These are phyloP conservation scores for Polymixis lichenea DNA, from an alignment of 2,888 invertebrate species.

Conservation along the genomic window DNA sequence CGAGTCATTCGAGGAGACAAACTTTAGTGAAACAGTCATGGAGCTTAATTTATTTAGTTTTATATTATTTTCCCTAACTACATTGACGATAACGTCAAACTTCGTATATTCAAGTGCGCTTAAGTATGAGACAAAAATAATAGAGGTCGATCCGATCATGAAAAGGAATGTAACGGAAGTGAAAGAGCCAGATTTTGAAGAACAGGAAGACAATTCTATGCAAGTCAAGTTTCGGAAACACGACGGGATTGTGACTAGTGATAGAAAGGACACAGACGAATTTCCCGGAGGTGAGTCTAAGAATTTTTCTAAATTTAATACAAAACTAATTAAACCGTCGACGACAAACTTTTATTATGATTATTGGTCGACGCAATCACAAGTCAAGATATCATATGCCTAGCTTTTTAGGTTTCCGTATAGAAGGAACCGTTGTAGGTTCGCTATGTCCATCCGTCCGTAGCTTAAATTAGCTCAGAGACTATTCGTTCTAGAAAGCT, in stretches of 20 bases:
- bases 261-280: too few relatives aligned
- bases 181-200: too few relatives aligned
- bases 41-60: slow-evolving; percentile 2
- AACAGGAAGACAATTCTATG: too few relatives aligned
- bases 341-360: not conserved
- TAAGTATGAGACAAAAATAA: not conserved
- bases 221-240: not conserved
- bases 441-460: too few relatives aligned
- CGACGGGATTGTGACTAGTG: not conserved
- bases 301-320: not conserved
- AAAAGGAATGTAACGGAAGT: too few relatives aligned
- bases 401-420: too few relatives aligned
- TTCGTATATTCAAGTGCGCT: slow-evolving; percentile 20
- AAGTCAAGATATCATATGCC: not conserved
- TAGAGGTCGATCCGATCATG: not conserved
- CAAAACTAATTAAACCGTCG: not conserved
- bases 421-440: too few relatives aligned
- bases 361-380: not conserved
- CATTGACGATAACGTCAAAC: not conserved
- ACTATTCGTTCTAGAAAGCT: too few relatives aligned
- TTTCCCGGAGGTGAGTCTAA: not conserved
- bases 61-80: slow-evolving; percentile 15
- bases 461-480: too few relatives aligned
- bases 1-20: not conserved
- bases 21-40: slow-evolving; percentile 9